These are phyloP conservation scores for Sericinus montela DNA, from an alignment of 2,888 invertebrate genomes.

Conservation along the genomic window DNA sequence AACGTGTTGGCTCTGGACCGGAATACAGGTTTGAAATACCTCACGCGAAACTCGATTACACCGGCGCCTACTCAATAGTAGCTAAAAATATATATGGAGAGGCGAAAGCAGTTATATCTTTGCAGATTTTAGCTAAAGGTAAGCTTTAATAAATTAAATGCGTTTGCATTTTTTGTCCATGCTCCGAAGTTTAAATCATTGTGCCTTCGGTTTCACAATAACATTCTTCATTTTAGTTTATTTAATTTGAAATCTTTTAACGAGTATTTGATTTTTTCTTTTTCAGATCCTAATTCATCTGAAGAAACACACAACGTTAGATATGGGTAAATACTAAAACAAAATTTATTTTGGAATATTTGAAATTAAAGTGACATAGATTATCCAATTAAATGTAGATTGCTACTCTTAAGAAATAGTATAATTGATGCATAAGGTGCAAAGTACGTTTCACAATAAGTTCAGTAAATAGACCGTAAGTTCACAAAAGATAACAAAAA, in stretches of 20 bases:
- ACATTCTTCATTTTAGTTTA: too few relatives aligned
- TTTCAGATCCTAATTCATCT: slow-evolving; percentile 52
- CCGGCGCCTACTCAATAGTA: slow-evolving; percentile 91
- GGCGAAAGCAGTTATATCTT: slow-evolving; percentile 90
- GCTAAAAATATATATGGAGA: slow-evolving; percentile 91
- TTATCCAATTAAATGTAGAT: too few relatives aligned
- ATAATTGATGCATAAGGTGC: too few relatives aligned
- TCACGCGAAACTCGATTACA: slow-evolving; percentile 90
- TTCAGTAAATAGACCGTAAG: too few relatives aligned
- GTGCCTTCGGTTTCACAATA: too few relatives aligned
- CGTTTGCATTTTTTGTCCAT: too few relatives aligned
- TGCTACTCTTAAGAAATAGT: too few relatives aligned
- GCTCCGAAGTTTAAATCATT: too few relatives aligned
- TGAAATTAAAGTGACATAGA: too few relatives aligned
- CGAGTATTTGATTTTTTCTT: neutral
- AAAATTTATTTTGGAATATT: too few relatives aligned
- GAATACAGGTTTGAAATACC: slow-evolving; percentile 92
- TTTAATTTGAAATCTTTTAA: neutral
- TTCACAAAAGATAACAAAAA: too few relatives aligned
- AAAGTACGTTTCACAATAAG: too few relatives aligned
- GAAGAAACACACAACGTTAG: slow-evolving; percentile 61
- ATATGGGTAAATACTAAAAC: slow-evolving; percentile 62
- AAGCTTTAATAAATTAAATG: slow-evolving; percentile 14
- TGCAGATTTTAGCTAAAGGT: slow-evolving; percentile 93
- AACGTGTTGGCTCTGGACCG: slow-evolving; percentile 86